Conservation (phyloP, 1,140 invertebrate species). For the Dysdera silvatica region DNA sequence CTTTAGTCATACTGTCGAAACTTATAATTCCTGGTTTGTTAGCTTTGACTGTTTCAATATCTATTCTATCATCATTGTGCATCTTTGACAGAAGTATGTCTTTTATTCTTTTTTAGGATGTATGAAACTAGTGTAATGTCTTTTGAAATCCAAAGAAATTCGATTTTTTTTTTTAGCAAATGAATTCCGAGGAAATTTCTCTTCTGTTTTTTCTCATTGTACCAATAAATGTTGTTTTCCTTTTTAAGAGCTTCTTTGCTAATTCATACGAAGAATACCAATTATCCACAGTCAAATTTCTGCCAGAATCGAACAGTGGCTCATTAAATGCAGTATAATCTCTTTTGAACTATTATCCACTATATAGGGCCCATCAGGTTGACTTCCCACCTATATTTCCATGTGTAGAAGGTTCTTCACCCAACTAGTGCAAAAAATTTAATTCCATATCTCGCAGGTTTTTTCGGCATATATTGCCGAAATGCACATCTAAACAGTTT, state of each 20-base stretch:
- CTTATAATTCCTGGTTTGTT: constrained; percentile 43
- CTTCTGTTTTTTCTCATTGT: constrained; percentile 27
- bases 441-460: constrained; percentile 33
- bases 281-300: constrained; percentile 27
- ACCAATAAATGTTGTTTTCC: constrained; percentile 27
- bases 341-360: not conserved
- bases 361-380: constrained; percentile 14
- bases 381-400: constrained; percentile 28
- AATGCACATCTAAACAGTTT: constrained; percentile 27
- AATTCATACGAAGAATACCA: constrained; percentile 21
- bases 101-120: constrained; percentile 31
- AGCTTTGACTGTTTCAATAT: constrained; percentile 7
- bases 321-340: constrained; percentile 12
- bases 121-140: constrained; percentile 28
- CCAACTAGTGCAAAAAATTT: constrained; percentile 30
- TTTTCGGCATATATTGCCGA: constrained; percentile 26
- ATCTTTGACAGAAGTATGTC: constrained; percentile 25
- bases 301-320: constrained; percentile 4
- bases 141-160: constrained; percentile 16
- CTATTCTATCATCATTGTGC: constrained; percentile 28
- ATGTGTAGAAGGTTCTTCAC: constrained; percentile 24
- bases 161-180: not conserved
- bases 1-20: constrained; percentile 46
- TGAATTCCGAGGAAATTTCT: constrained; percentile 23
- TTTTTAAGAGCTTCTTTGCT: constrained; percentile 10